phyloP scores from a whole-genome alignment of 2,888 invertebrate species.

The Folsomia manolachei region DNA sequence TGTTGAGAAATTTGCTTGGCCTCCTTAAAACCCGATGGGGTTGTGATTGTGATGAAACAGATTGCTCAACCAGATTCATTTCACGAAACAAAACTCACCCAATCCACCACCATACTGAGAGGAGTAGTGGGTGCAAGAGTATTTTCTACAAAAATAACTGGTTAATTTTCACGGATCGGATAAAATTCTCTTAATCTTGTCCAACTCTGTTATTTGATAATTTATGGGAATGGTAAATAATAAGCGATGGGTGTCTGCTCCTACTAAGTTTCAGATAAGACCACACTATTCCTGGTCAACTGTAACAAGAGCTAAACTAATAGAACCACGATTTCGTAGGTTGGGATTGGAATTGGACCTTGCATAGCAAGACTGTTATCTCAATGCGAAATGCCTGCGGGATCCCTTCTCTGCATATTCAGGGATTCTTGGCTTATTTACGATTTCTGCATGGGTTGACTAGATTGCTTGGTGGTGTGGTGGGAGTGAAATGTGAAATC shows the following conservation, averaged over 20 bases:
- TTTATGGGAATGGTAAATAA: no score
- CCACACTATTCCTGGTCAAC: no score
- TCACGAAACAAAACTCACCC: background rate
- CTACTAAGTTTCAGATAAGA: no score
- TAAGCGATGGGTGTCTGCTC: no score
- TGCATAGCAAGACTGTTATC: background rate
- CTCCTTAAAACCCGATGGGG: constrained; percentile 24
- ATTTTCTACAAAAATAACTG: background rate
- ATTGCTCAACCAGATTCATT: constrained; percentile 25
- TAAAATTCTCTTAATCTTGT: no score
- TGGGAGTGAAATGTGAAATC: background rate
- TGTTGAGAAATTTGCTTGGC: constrained; percentile 14
- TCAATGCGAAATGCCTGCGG: background rate
- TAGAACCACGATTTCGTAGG: no score
- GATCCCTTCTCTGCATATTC: no score
- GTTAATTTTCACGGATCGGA: background rate
- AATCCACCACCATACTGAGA: no score
- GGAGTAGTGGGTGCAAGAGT: background rate
- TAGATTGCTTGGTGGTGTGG: background rate
- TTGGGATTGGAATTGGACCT: background rate
- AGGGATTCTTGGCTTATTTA: no score
- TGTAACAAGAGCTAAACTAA: no score
- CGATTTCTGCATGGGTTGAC: no score
- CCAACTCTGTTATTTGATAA: no score
- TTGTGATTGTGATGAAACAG: constrained; percentile 22